Evolutionary conservation across 1,140 invertebrate genomes (phyloP).

Genomic region (Stegodyphus dumicola): DNA sequence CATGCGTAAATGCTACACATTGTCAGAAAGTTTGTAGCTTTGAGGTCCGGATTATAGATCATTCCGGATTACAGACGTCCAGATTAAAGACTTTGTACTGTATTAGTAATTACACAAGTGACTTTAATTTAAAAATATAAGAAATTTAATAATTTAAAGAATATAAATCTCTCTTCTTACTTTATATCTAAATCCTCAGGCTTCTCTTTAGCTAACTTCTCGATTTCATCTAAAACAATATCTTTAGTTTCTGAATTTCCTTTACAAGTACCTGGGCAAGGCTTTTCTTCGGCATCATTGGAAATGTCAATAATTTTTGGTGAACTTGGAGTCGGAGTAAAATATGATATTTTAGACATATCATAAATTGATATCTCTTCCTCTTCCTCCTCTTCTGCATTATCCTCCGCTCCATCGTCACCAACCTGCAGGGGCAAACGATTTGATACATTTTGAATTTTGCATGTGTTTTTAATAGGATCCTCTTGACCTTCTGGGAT

Average conservation of each 20-base stretch:
- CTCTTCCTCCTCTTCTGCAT: conserved; percentile 19
- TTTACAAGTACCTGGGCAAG: background rate
- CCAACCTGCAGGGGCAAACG: conserved; percentile 19
- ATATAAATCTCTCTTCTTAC: background rate
- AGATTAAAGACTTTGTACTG: too few species aligned
- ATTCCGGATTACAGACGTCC: too few species aligned
- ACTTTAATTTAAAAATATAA: too few species aligned
- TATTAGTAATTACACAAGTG: too few species aligned
- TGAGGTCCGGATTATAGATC: too few species aligned
- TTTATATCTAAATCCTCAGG: conserved; percentile 24
- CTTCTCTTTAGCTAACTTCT: conserved; percentile 12
- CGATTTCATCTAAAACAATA: conserved; percentile 35
- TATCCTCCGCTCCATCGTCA: conserved; percentile 35
- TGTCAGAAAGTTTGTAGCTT: too few species aligned
- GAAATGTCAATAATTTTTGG: background rate
- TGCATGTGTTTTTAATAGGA: conserved; percentile 63
- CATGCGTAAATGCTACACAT: too few species aligned
- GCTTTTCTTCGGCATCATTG: background rate
- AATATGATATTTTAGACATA: conserved; percentile 15
- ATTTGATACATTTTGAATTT: background rate
- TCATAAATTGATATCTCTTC: conserved; percentile 59
- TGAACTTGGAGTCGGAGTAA: background rate
- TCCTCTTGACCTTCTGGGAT: conserved; percentile 72
- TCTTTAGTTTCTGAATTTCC: background rate
- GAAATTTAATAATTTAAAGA: too few species aligned